A percentile compares a stretch with the other conserved stretches of the same genome.
Conservation (phyloP, 2,888 invertebrate species). For the Criorhina ranunculi region DNA sequence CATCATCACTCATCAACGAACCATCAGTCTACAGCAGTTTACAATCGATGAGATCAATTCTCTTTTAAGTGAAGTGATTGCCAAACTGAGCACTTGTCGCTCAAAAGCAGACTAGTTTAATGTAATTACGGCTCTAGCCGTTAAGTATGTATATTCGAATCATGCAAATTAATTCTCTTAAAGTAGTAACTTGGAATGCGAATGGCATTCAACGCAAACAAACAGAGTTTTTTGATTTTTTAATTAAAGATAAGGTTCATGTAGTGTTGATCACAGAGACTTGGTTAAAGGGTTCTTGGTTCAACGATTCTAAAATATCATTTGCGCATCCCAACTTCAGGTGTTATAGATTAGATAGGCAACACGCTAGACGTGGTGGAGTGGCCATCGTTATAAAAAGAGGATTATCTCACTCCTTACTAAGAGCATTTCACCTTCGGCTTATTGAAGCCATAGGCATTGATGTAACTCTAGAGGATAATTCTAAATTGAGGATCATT, state of each 20-base stretch:
- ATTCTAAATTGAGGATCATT: slow-evolving; percentile 8
- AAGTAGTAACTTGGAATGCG: slow-evolving; percentile 18
- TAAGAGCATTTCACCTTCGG: too few species aligned
- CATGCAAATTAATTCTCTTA: slow-evolving; percentile 28
- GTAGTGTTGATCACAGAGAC: slow-evolving; percentile 27
- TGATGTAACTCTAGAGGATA: not conserved
- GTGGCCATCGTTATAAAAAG: slow-evolving; percentile 8
- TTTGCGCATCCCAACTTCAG: slow-evolving; percentile 21
- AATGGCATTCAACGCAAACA: slow-evolving; percentile 16
- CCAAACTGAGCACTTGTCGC: slow-evolving; percentile 5
- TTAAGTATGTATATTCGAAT: slow-evolving; percentile 15
- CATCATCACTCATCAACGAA: too few species aligned
- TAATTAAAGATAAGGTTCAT: slow-evolving; percentile 23
- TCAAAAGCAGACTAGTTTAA: slow-evolving; percentile 19
- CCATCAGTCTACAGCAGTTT: not conserved
- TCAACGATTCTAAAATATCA: not conserved
- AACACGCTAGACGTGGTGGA: slow-evolving; percentile 1
- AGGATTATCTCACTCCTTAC: not conserved
- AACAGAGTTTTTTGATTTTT: slow-evolving; percentile 34
- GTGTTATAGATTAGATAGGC: too few species aligned
- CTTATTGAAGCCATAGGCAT: not conserved
- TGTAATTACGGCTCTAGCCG: slow-evolving; percentile 11
- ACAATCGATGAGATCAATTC: not conserved
- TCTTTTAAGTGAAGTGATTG: slow-evolving; percentile 7
- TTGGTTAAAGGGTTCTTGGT: slow-evolving; percentile 1